Conservation (phyloP, 2,888 invertebrate genomes). For the Oxytorus armatus region DNA sequence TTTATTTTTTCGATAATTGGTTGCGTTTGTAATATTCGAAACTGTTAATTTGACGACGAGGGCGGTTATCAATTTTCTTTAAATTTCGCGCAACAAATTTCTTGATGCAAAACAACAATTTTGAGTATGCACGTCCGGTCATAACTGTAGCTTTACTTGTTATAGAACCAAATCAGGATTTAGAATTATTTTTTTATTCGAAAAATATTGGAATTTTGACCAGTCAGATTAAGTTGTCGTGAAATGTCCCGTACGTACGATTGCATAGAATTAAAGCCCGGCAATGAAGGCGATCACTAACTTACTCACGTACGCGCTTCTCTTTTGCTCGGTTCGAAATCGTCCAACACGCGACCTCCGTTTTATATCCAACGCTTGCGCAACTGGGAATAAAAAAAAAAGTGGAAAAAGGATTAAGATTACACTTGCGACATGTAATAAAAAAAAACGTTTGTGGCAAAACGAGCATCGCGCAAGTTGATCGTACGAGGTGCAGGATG, state of each 20-base stretch:
- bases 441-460: background rate
- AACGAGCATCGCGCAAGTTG: background rate
- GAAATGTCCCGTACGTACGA: background rate
- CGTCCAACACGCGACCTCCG: background rate
- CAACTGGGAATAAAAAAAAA: slow-evolving; percentile 12
- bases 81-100: no score
- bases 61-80: no score
- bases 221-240: no score
- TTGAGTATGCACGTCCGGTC: no score
- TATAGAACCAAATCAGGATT: no score
- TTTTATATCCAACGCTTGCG: slow-evolving; percentile 13
- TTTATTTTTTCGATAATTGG: no score
- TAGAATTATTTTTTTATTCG: no score
- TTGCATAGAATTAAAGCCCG: slow-evolving; percentile 10
- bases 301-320: slow-evolving; percentile 53
- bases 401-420: slow-evolving; percentile 4
- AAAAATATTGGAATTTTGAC: background rate
- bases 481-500: background rate
- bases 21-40: no score
- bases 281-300: slow-evolving; percentile 46
- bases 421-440: no score
- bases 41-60: no score
- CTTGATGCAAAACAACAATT: no score
- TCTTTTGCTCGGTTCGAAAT: slow-evolving; percentile 37
- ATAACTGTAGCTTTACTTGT: no score